These are phyloP conservation scores for Protodeltote pygarga DNA, from an alignment of 2,888 invertebrate genomes.

Conservation along the genomic window DNA sequence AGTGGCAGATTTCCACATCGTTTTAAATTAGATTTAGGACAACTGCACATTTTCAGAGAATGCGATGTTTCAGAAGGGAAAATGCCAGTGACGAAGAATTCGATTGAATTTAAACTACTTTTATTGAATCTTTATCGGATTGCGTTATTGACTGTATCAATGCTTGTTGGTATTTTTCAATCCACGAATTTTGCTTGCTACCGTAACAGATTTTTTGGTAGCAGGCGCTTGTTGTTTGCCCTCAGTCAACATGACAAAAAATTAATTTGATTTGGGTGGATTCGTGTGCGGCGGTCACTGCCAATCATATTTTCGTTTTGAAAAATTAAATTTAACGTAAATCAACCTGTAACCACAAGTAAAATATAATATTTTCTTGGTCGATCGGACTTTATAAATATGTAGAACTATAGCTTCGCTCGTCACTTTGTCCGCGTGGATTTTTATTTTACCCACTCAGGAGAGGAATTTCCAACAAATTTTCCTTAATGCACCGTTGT, in stretches of 20 bases:
- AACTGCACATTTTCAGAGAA: constrained; percentile 67
- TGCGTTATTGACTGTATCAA: constrained; percentile 50
- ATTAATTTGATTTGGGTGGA: constrained; percentile 31
- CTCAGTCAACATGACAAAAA: constrained; percentile 30
- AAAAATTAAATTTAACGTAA: constrained; percentile 15
- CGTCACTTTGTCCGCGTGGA: too few species aligned
- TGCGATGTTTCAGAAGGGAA: constrained; percentile 68
- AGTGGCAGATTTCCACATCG: constrained; percentile 49
- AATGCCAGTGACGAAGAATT: constrained; percentile 72
- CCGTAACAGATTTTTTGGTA: constrained; percentile 39
- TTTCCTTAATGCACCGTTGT: too few species aligned
- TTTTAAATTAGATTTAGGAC: constrained; percentile 76
- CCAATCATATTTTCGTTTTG: constrained; percentile 17
- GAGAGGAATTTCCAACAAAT: too few species aligned
- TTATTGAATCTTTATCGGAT: constrained; percentile 64
- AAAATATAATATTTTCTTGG: too few species aligned
- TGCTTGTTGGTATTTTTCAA: constrained; percentile 41
- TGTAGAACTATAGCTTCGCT: too few species aligned
- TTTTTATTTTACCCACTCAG: too few species aligned
- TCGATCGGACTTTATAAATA: too few species aligned
- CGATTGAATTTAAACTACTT: constrained; percentile 71
- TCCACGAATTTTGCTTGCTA: constrained; percentile 37
- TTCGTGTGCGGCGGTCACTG: constrained; percentile 22
- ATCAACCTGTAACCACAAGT: too few species aligned
- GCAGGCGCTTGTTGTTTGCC: constrained; percentile 31